Conservation (phyloP, 2,113 vertebrate species). For the Eolophus roseicapilla region DNA sequence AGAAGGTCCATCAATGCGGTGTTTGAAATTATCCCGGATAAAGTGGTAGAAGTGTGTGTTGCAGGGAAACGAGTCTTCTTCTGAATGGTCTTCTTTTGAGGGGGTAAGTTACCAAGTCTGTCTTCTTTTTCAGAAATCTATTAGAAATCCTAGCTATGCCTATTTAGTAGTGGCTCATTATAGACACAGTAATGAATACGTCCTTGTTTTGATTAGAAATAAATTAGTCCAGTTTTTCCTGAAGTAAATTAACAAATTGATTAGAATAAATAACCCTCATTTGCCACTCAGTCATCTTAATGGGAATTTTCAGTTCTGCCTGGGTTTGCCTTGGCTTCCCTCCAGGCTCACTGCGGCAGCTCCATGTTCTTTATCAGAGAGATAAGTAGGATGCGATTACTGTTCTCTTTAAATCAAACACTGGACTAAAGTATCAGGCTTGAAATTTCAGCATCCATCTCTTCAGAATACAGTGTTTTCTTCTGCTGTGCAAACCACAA, state of each 20-base stretch:
- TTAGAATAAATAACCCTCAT: not conserved
- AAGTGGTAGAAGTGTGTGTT: not conserved
- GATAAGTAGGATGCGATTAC: slow-evolving; percentile 5
- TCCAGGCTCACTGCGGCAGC: not conserved
- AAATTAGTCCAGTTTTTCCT: not conserved
- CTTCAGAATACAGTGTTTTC: not conserved
- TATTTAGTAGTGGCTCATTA: not conserved
- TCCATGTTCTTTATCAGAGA: not conserved
- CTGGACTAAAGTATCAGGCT: not conserved
- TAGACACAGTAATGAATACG: not conserved
- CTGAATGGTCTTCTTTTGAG: not conserved
- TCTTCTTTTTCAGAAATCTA: not conserved
- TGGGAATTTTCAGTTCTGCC: not conserved
- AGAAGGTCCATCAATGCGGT: not conserved
- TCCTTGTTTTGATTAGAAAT: slow-evolving; percentile 19
- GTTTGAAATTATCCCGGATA: not conserved
- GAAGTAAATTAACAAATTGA: slow-evolving; percentile 2
- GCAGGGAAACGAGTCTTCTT: not conserved
- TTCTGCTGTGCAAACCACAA: not conserved
- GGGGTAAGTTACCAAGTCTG: not conserved
- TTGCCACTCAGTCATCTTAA: not conserved
- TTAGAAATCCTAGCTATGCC: not conserved
- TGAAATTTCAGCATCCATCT: not conserved
- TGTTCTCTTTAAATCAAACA: slow-evolving; percentile 5
- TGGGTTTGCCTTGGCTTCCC: slow-evolving; percentile 36